Base-by-base conservation (phyloP, 1,140 invertebrate species). In the Platyscapa corneri region DNA sequence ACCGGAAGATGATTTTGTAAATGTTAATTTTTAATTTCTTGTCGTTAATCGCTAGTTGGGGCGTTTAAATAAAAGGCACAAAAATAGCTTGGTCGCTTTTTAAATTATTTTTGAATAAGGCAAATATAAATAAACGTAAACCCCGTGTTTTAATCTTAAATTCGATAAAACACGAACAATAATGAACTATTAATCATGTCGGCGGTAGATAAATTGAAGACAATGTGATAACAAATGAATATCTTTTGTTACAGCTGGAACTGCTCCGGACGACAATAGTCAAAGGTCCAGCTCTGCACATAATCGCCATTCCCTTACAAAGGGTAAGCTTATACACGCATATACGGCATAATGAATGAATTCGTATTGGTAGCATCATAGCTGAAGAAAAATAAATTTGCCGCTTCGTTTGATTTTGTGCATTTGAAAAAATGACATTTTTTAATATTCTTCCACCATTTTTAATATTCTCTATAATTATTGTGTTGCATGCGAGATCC, bases 221-320 rank as follows among this genome's bases (percentile, higher is more conserved):
- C 5, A 60, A 60, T 27, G 23, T 60, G 14, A 42, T 37, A n/a
- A 60, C 64, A 34, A 53, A 49, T 65, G 30, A 67, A 67, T 49
- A 79, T 84, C 6, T 84, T 84, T 83, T 88, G 34, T 93, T 92
- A 32, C 89, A 93, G 93, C 93, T 92, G 93, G 92, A 91, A 90
- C 92, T 88, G 92, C 91, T 92, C 90, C 92, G 90, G 93, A 93
- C 88, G 92, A 93, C 90, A 90, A 88, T 90, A 93, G 90, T 91
- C 92, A 93, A 92, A 93, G 92, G 92, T 91, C 92, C 89, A 92
- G 90, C 89, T 93, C 93, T 88, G 92, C 92, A 93, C 92, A 93
- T 90, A 91, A 92, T 91, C 93, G 92, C 89, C 92, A 93, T 89
- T 93, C 93, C 91, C 90, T 93, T 91, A 90, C 93, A 90, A 93